These are phyloP conservation scores for Gambusia yucatana DNA, from an alignment of 2,797 vertebrate species.

Conservation along the genomic window DNA sequence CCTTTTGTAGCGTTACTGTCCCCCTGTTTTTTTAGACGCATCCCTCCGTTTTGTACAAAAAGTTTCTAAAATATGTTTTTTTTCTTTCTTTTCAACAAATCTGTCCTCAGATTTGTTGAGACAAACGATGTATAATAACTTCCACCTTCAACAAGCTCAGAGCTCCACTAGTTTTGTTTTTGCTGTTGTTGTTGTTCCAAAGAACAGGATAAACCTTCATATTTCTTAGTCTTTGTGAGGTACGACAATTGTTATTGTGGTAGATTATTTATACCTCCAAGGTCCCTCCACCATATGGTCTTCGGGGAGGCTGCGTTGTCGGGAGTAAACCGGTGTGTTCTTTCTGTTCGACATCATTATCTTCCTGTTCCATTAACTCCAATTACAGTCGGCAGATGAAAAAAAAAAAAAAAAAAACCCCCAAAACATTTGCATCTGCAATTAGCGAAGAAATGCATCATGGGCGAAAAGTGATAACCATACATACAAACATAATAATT, in stretches of 20 bases:
- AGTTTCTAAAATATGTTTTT: background rate
- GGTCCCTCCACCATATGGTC: constrained; percentile 3
- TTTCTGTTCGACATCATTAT: constrained; percentile 57
- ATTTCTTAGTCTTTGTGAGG: background rate
- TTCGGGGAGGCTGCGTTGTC: constrained; percentile 20
- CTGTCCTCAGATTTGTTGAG: background rate
- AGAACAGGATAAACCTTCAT: background rate
- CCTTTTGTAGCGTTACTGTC: background rate
- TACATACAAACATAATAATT: constrained; percentile 34
- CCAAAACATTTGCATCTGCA: constrained; percentile 53
- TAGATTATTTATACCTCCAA: constrained; percentile 8
- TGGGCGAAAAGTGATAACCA: constrained; percentile 31
- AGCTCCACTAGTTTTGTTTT: background rate
- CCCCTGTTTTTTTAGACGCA: background rate
- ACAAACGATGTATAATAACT: background rate
- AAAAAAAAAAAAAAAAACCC: constrained; percentile 22
- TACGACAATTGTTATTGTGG: background rate
- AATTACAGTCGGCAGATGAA: constrained; percentile 39
- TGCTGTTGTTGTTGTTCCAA: background rate
- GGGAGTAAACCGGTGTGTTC: constrained; percentile 49
- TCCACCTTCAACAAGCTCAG: background rate
- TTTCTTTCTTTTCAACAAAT: background rate
- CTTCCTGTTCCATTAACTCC: constrained; percentile 49
- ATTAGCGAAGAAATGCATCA: constrained; percentile 59
- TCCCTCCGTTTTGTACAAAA: background rate